Evolutionary conservation across 2,888 invertebrate genomes (phyloP), one percentile per base, ranked within the genome.

Genomic region (Agrochola circellaris): DNA sequence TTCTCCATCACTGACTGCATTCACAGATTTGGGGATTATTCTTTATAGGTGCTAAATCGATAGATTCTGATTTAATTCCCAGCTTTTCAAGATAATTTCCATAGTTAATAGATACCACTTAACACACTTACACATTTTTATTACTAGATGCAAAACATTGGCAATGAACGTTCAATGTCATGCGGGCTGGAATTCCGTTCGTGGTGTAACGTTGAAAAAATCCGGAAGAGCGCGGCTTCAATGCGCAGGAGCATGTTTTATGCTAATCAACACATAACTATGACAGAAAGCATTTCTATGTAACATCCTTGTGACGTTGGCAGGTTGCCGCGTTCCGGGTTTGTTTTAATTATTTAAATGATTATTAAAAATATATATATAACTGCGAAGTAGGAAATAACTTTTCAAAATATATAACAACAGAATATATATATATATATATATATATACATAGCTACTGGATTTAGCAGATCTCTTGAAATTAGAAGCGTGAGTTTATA

Each of bases 231-330:
- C 75, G 84, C 87, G 82, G 81, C 85, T 82, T 81, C 86, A 89
- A 89, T 92, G 91, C 88, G 91, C 91, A 85, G 79, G 90, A 88
- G 90, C 93, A 90, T 95, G 95, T 95, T 90, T 90, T 95, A 96
- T 96, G 96, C 87, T 93, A 96, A 96, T 95, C 92, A 91, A 79
- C 65, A 83, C 89, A 92, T 91, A 89, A 89, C 89, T 91, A 90
- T 92, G 91, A 91, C 95, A 93, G 95, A 95, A 95, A 95, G 95
- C 95, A 94, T 96, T 95, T 95, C 95, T 95, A 95, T 96, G 95
- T 95, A 85, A 83, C 88, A 89, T 90, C 91, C 90, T 90, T 90
- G 89, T 88, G 85, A 77, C 81, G 87, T 85, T 91, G 92, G 89
- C 91, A 81, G 72, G 34, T 65, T 89, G 90, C 89, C 90, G 75